Evolutionary conservation across 2,797 vertebrate genomes (phyloP).

Genomic region (Epinephelus malabaricus): DNA sequence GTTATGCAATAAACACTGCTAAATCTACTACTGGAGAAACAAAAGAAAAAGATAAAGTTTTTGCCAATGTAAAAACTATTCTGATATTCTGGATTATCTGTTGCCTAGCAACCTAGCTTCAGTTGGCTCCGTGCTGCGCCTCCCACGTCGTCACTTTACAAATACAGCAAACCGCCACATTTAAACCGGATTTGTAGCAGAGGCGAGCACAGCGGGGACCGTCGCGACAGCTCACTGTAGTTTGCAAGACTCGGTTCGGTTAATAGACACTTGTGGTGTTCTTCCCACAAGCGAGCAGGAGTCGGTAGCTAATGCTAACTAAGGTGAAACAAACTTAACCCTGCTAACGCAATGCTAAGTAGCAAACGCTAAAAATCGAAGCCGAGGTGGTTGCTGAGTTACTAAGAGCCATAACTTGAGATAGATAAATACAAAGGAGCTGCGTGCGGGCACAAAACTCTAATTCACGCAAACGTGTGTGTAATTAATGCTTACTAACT

Average conservation of each 20-base stretch:
- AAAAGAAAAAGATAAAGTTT: not conserved
- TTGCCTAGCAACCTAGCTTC: constrained; percentile 72
- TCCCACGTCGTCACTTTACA: constrained; percentile 76
- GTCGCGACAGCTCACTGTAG: not conserved
- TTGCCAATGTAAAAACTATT: not conserved
- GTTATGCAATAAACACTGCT: too few species aligned
- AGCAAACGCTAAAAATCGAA: constrained; percentile 43
- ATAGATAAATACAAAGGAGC: not conserved
- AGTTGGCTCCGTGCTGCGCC: constrained; percentile 62
- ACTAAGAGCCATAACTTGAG: not conserved
- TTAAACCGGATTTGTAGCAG: constrained; percentile 59
- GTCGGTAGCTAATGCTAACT: not conserved
- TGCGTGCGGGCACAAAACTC: not conserved
- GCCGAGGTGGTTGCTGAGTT: not conserved
- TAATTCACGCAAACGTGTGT: not conserved
- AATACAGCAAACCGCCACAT: constrained; percentile 77
- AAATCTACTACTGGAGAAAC: not conserved
- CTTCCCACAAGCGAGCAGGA: not conserved
- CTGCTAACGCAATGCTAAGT: constrained; percentile 63
- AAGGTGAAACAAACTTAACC: constrained; percentile 15
- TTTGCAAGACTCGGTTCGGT: not conserved
- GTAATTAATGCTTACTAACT: not conserved
- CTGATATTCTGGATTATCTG: constrained; percentile 9
- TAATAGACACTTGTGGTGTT: not conserved
- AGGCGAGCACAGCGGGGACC: not conserved